Conservation (phyloP, 2,888 invertebrate genomes). For the Tinea pellionella region DNA sequence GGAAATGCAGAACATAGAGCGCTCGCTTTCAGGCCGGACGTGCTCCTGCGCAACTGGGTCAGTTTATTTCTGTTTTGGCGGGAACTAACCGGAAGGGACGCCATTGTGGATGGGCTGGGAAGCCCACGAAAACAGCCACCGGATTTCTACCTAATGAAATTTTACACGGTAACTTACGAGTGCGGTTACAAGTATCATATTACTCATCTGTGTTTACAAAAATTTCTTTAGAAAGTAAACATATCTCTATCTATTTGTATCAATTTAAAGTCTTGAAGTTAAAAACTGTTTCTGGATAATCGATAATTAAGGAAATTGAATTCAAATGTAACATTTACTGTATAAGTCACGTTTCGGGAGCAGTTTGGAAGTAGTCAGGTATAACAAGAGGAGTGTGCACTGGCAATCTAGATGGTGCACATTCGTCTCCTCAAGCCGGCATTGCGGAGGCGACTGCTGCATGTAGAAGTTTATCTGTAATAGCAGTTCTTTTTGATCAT, state of each 20-base stretch:
- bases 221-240: slow-evolving; percentile 45
- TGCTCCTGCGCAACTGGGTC: slow-evolving; percentile 59
- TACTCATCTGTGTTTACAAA: not conserved
- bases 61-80: slow-evolving; percentile 69
- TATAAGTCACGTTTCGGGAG: too few relatives aligned
- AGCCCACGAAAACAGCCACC: slow-evolving; percentile 60
- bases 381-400: too few relatives aligned
- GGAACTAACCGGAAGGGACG: slow-evolving; percentile 66
- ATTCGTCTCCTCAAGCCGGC: too few relatives aligned
- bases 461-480: too few relatives aligned
- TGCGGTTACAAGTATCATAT: not conserved
- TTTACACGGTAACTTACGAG: slow-evolving; percentile 33
- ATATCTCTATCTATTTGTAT: too few relatives aligned
- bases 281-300: slow-evolving; percentile 22
- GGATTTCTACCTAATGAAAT: slow-evolving; percentile 55
- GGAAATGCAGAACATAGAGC: slow-evolving; percentile 61
- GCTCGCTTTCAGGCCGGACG: slow-evolving; percentile 47
- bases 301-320: not conserved
- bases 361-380: too few relatives aligned
- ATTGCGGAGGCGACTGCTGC: too few relatives aligned
- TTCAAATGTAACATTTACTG: not conserved
- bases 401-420: too few relatives aligned
- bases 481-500: too few relatives aligned
- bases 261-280: slow-evolving; percentile 23
- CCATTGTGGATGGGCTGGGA: slow-evolving; percentile 65